Conservation (phyloP, 1,140 invertebrate genomes). For the Orchesella cincta region DNA sequence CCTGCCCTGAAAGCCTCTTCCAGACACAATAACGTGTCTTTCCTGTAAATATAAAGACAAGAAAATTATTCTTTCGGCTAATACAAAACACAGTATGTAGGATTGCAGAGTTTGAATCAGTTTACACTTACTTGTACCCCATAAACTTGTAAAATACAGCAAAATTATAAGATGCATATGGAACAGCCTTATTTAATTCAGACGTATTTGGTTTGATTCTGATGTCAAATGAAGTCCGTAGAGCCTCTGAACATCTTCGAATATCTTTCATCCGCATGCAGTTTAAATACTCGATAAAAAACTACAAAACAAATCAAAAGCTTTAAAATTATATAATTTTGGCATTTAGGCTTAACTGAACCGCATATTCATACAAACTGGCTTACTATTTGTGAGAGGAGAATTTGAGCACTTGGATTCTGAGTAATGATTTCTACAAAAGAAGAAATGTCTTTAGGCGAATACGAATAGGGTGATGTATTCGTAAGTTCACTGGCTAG, state of each 20-base stretch:
- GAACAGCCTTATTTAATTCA: slow-evolving; percentile 73
- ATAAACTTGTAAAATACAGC: slow-evolving; percentile 84
- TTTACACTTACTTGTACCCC: slow-evolving; percentile 70
- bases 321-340: not conserved
- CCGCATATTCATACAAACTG: not conserved
- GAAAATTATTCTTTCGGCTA: slow-evolving; percentile 63
- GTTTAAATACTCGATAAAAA: slow-evolving; percentile 88
- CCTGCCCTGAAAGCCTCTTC: slow-evolving; percentile 82
- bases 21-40: slow-evolving; percentile 74
- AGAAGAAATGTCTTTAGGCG: slow-evolving; percentile 38
- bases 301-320: slow-evolving; percentile 60
- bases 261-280: slow-evolving; percentile 83
- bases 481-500: slow-evolving; percentile 35
- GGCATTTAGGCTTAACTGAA: not conserved
- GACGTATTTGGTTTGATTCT: slow-evolving; percentile 55
- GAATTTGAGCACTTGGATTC: slow-evolving; percentile 44
- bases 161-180: slow-evolving; percentile 86
- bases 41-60: slow-evolving; percentile 61
- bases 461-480: slow-evolving; percentile 12
- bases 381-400: slow-evolving; percentile 44
- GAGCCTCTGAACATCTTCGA: slow-evolving; percentile 82
- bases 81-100: not conserved
- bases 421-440: slow-evolving; percentile 42
- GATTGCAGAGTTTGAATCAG: not conserved
- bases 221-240: slow-evolving; percentile 64